Evolutionary conservation across 30 jellyfish, hydroid and myxozoan genomes (phyloP).

Genomic region (Sanderia malayensis): DNA sequence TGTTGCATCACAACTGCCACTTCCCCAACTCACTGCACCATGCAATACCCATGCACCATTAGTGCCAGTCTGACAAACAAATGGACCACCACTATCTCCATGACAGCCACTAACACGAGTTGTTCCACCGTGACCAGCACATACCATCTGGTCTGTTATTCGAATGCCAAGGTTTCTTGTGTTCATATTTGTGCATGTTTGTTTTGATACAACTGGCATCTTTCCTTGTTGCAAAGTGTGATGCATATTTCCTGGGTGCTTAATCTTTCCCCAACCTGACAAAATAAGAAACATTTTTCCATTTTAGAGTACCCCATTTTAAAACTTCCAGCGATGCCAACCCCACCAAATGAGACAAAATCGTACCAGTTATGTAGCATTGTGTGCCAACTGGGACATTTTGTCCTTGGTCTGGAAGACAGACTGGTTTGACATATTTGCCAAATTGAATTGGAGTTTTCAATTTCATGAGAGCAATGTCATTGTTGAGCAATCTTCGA

Average conservation of each 20-base stretch:
- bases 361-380: conserved; percentile 77
- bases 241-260: conserved; percentile 88
- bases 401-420: conserved; percentile 66
- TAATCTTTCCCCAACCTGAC: neutral
- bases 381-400: conserved; percentile 78
- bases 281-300: neutral
- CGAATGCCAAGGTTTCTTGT: conserved; percentile 5
- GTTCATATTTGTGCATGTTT: conserved; percentile 54
- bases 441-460: conserved; percentile 55
- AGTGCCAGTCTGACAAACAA: conserved; percentile 40
- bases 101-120: conserved; percentile 53
- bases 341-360: neutral
- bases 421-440: conserved; percentile 71
- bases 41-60: conserved; percentile 44
- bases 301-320: neutral
- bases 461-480: conserved; percentile 71
- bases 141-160: conserved; percentile 55
- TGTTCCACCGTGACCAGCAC: conserved; percentile 58
- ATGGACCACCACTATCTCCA: conserved; percentile 87
- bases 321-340: neutral
- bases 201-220: conserved; percentile 63
- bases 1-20: conserved; percentile 33
- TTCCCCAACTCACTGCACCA: conserved; percentile 80
- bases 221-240: conserved; percentile 79
- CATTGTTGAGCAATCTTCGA: conserved; percentile 52